Evolutionary conservation across 2,888 invertebrate genomes (phyloP), one percentile per base, ranked within the genome.

Genomic region (Pristionchus japonicus): DNA sequence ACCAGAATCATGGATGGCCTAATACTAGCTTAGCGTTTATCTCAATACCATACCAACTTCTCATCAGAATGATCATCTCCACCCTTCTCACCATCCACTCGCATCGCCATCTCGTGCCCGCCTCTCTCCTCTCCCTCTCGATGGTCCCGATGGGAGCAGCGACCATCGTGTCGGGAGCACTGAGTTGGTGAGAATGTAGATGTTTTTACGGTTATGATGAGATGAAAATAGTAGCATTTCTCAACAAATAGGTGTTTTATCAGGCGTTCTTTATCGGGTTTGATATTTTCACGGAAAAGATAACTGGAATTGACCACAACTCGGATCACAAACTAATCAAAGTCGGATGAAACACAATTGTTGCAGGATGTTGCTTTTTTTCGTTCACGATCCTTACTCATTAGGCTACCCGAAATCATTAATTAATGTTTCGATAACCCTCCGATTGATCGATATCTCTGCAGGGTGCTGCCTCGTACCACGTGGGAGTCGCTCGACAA

Each of bases 401-500:
- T 3, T 61, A 61, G 61, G 3, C 17, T 23, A 13, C 61, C 23
- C 23, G 23, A 20, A 61, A 3, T 27, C 23, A 13, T 64, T 64
- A 27, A n/a, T n/a, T n/a, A n/a, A n/a, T n/a, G n/a, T n/a, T n/a
- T n/a, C n/a, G n/a, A n/a, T n/a, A n/a, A n/a, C n/a, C n/a, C n/a
- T n/a, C n/a, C n/a, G n/a, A n/a, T n/a, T n/a, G n/a, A n/a, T n/a
- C n/a, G n/a, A n/a, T n/a, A n/a, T 43, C 11, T 43, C 43, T 43
- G 34, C 82, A 83, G 82, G 82, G 64, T 92, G 0, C 27, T 92
- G 13, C 90, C 92, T 40, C 87, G 88, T 52, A 52, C 61, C 13
- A 70, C 67, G 49, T 86, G 67, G 70, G 84, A 84, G 31, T 64
- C 86, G 52, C 61, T 94, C n/a, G 93, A 93, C 88, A 92, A 93